Evolutionary conservation across 2,113 vertebrate genomes (phyloP).

Genomic region (Malurus cyaneus): DNA sequence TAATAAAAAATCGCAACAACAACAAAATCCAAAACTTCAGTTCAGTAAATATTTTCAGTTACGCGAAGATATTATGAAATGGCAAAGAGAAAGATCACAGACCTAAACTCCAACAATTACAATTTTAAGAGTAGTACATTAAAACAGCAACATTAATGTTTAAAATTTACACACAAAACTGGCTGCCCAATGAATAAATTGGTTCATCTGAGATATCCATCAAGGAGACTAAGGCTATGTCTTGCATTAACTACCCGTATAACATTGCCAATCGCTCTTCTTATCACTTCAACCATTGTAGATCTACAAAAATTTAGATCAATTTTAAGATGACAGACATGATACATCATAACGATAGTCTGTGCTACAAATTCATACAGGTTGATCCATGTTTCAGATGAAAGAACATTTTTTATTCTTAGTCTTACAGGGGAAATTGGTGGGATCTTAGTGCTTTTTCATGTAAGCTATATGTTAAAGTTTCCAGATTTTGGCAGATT

Average conservation of each 20-base stretch:
- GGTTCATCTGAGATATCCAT: not conserved
- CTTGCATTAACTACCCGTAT: not conserved
- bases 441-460: not conserved
- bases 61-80: not conserved
- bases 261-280: not conserved
- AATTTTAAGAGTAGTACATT: not conserved
- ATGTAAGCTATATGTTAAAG: not conserved
- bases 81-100: not conserved
- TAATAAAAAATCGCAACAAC: not conserved
- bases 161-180: not conserved
- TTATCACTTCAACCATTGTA: not conserved
- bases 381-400: not conserved
- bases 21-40: not conserved
- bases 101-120: not conserved
- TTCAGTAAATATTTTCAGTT: not conserved
- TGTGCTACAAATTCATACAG: not conserved
- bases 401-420: not conserved
- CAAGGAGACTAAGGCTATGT: not conserved
- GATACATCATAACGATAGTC: not conserved
- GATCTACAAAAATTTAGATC: not conserved
- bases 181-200: not conserved
- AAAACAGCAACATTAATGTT: not conserved
- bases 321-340: not conserved
- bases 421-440: not conserved
- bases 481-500: not conserved